Conservation (phyloP, 2,113 vertebrate species). For the Amblyornis subalaris region DNA sequence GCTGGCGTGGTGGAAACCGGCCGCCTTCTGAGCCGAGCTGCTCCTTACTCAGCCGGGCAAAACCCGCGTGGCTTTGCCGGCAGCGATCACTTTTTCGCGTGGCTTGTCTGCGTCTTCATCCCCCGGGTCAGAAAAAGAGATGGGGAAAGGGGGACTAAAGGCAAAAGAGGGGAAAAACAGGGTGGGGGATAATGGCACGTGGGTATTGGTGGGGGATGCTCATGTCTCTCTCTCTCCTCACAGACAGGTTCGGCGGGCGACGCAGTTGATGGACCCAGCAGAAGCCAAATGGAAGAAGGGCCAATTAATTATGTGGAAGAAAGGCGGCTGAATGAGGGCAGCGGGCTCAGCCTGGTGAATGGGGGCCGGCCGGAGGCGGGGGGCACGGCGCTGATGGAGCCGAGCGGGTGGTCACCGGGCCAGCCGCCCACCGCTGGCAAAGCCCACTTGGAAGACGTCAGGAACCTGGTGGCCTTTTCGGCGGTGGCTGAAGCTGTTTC, state of each 20-base stretch:
- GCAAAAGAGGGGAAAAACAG: not conserved
- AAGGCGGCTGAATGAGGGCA: conserved; percentile 79
- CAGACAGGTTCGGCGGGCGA: conserved; percentile 86
- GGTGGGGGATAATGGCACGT: fast-evolving
- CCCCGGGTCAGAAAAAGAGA: not conserved
- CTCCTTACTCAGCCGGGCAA: not conserved
- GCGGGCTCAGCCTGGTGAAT: conserved; percentile 76
- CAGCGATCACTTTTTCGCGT: fast-evolving
- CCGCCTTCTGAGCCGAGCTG: fast-evolving
- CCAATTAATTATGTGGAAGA: conserved; percentile 91
- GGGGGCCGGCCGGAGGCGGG: conserved; percentile 78
- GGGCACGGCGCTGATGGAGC: conserved; percentile 68
- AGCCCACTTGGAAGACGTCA: conserved; percentile 86
- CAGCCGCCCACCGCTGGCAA: conserved; percentile 59
- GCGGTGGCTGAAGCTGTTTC: conserved; percentile 85
- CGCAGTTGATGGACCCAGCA: conserved; percentile 94
- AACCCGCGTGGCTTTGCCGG: not conserved
- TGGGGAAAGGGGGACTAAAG: not conserved
- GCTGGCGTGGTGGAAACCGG: not conserved
- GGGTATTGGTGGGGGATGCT: not conserved
- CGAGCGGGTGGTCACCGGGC: conserved; percentile 56
- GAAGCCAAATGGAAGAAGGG: conserved; percentile 98
- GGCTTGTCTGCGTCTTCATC: fast-evolving
- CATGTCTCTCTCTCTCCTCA: not conserved
- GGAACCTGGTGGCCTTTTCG: conserved; percentile 90